Conservation (phyloP, 2,888 invertebrate species). For the Suillia variegata region DNA sequence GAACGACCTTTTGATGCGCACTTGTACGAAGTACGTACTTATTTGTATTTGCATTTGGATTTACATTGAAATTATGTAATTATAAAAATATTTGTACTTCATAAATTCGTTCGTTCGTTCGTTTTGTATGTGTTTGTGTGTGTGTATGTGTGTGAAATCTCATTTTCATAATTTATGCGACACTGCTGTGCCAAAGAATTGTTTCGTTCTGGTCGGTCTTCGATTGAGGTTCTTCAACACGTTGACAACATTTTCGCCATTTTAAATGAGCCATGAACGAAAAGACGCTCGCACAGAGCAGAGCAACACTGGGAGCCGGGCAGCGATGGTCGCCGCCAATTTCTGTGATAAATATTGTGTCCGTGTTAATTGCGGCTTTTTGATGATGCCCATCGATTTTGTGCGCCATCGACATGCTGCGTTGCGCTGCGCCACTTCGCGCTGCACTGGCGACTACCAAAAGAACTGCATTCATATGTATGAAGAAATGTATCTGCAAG, state of each 20-base stretch:
- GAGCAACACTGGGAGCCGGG: too few relatives aligned
- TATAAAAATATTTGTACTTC: conserved; percentile 1
- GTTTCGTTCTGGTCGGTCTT: background rate
- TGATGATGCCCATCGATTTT: conserved; percentile 23
- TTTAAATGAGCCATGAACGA: conserved; percentile 47
- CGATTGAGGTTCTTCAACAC: background rate
- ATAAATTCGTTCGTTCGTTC: background rate
- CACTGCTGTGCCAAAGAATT: too few relatives aligned
- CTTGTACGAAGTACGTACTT: too few relatives aligned
- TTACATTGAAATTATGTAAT: conserved; percentile 11
- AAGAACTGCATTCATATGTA: background rate
- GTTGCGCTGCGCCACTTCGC: background rate
- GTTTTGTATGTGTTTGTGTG: too few relatives aligned
- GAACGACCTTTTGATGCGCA: too few relatives aligned
- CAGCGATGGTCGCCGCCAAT: conserved; percentile 50
- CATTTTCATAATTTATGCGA: too few relatives aligned
- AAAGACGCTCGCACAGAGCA: too few relatives aligned
- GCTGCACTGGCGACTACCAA: background rate
- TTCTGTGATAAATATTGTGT: conserved; percentile 48
- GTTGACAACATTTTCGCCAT: conserved; percentile 33
- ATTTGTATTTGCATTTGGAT: too few relatives aligned
- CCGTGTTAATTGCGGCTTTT: conserved; percentile 44
- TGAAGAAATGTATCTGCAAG: too few relatives aligned
- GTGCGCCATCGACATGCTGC: background rate
- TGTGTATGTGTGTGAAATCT: too few relatives aligned